phyloP scores from a whole-genome alignment of 2,113 vertebrate species.

The Perca fluviatilis region DNA sequence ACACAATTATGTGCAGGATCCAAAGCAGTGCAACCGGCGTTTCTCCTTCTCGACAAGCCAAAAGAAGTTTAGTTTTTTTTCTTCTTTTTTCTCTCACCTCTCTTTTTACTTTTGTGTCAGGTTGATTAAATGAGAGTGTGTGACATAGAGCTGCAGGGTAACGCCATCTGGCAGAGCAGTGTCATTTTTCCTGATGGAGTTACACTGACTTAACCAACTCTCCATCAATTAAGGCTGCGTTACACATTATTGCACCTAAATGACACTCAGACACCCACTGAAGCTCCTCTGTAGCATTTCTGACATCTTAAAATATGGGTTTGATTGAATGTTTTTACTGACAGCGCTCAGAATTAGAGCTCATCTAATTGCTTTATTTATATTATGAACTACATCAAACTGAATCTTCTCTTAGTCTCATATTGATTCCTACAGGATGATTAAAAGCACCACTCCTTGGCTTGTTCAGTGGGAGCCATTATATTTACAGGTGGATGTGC shows the following conservation, averaged over 20 bases:
- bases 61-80: slow-evolving; percentile 67
- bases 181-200: slow-evolving; percentile 56
- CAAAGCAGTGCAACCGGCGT: slow-evolving; percentile 61
- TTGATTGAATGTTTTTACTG: slow-evolving; percentile 38
- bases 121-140: slow-evolving; percentile 66
- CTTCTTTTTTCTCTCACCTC: slow-evolving; percentile 25
- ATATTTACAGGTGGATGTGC: slow-evolving; percentile 43
- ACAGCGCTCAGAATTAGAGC: slow-evolving; percentile 31
- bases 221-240: slow-evolving; percentile 37
- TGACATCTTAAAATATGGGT: slow-evolving; percentile 7
- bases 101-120: slow-evolving; percentile 62
- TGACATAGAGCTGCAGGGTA: slow-evolving; percentile 58
- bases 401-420: slow-evolving; percentile 20
- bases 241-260: background rate
- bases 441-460: slow-evolving; percentile 54
- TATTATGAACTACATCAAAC: slow-evolving; percentile 41
- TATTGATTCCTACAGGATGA: slow-evolving; percentile 61
- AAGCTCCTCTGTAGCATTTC: background rate
- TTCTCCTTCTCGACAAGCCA: slow-evolving; percentile 63
- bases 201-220: slow-evolving; percentile 48
- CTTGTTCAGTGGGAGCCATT: slow-evolving; percentile 23
- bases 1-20: slow-evolving; percentile 78
- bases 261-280: slow-evolving; percentile 8
- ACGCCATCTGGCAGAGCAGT: slow-evolving; percentile 58
- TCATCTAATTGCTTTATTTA: slow-evolving; percentile 49